A percentile compares a stretch with the other conserved stretches of the same genome.
These are phyloP conservation scores for Sorex fumeus DNA, from an alignment of 2,113 vertebrate genomes.

Conservation along the genomic window DNA sequence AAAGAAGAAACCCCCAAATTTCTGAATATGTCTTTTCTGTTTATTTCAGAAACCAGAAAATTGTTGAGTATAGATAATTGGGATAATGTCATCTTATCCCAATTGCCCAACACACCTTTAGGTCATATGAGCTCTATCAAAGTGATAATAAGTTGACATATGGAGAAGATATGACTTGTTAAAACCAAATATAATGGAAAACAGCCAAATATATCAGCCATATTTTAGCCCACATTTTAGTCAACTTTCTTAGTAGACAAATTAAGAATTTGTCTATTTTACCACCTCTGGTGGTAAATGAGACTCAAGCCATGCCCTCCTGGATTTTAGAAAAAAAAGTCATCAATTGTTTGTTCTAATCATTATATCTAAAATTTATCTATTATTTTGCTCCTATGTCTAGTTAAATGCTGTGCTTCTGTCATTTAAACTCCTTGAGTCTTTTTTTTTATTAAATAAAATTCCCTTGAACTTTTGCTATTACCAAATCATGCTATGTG, in stretches of 20 bases:
- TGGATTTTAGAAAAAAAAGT: background rate
- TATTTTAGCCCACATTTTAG: slow-evolving; percentile 32
- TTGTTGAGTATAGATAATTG: no score
- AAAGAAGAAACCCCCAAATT: background rate
- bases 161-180: background rate
- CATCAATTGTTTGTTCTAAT: background rate
- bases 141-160: background rate
- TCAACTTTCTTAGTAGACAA: no score
- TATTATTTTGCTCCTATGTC: background rate
- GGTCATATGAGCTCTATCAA: background rate
- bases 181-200: background rate
- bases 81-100: background rate
- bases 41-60: background rate
- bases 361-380: background rate
- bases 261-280: no score
- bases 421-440: background rate
- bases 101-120: background rate
- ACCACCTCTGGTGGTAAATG: background rate
- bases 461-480: background rate
- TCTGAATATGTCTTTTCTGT: background rate
- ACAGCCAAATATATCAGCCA: background rate
- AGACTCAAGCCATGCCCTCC: background rate
- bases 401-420: background rate
- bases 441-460: slow-evolving; percentile 16
- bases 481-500: background rate